Evolutionary conservation across 2,113 vertebrate genomes (phyloP).

Genomic region (Datnioides undecimradiatus): DNA sequence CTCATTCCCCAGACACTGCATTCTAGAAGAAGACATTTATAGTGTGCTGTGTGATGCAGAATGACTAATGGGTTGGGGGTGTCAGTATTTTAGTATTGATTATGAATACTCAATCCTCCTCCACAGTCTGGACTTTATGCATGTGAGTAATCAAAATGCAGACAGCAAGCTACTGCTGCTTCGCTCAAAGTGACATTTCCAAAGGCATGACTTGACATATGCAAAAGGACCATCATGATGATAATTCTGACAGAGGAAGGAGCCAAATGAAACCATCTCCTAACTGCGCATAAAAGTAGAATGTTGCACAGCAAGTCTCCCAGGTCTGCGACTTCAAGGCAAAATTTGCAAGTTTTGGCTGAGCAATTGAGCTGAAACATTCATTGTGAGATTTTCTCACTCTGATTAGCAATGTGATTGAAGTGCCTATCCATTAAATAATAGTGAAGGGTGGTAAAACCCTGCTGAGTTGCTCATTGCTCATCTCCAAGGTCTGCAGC

Average conservation of each 20-base stretch:
- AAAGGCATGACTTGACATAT: slow-evolving; percentile 80
- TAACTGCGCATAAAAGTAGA: slow-evolving; percentile 56
- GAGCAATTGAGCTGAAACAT: slow-evolving; percentile 43
- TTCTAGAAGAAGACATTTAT: slow-evolving; percentile 40
- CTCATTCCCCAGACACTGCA: slow-evolving; percentile 27
- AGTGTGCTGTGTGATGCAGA: slow-evolving; percentile 34
- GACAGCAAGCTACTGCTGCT: slow-evolving; percentile 56
- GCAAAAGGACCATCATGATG: slow-evolving; percentile 59
- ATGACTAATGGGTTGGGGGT: slow-evolving; percentile 48
- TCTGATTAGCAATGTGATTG: slow-evolving; percentile 61
- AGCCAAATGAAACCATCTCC: slow-evolving; percentile 44
- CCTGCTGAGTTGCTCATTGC: slow-evolving; percentile 53
- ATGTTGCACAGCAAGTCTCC: slow-evolving; percentile 10
- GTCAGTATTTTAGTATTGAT: slow-evolving; percentile 61
- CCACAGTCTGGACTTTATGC: slow-evolving; percentile 59
- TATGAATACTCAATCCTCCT: slow-evolving; percentile 62
- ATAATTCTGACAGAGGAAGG: slow-evolving; percentile 56
- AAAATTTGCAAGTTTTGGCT: slow-evolving; percentile 25
- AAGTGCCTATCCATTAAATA: slow-evolving; percentile 61
- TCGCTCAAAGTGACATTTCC: slow-evolving; percentile 78
- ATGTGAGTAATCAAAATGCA: slow-evolving; percentile 74
- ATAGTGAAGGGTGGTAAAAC: slow-evolving; percentile 37
- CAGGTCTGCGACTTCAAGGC: slow-evolving; percentile 47
- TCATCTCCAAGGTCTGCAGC: slow-evolving; percentile 60
- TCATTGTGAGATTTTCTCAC: slow-evolving; percentile 51